Evolutionary conservation across 2,113 vertebrate genomes (phyloP), one percentile per base, ranked within the genome.

Genomic region (Enhydra lutris): DNA sequence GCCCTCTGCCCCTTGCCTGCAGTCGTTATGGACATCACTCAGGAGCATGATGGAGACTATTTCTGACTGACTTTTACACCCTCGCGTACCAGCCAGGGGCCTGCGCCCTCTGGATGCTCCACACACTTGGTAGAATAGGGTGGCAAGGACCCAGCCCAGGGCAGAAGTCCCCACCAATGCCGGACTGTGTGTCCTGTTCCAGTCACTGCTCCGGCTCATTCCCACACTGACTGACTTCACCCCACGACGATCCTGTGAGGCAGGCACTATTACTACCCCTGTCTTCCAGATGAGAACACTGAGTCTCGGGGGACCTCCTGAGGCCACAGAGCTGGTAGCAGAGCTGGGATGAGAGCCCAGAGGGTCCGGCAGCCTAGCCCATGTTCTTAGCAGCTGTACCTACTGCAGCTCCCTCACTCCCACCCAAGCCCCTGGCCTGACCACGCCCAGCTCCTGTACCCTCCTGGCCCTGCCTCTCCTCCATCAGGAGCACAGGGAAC

Each of bases 181-280:
- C 5, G 4, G 20, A 84, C 8, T 0, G 18, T 8, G 3, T 0
- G 17, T 8, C 10, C 81, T 57, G 5, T 6, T 23, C 21, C 69
- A 31, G 34, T 24, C 36, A 31, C 18, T 34, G 42, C 24, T 13
- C 42, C 26, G 5, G 26, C 15, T 71, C 47, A 36, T 50, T 20
- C 0, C 3, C 31, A 13, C 61, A 13, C 55, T 59, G 21, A 92
- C 12, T 50, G 76, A 47, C 42, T 47, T 67, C 80, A 29, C 34
- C n/a, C 67, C 61, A 17, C 18, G 4, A 26, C 4, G 23, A 20
- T 18, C 42, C 52, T 86, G 0, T 23, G 39, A 79, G 18, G 17
- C 29, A 63, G 34, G n/a, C 11, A 29, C 69, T 79, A 6, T 50
- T 79, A 36, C 39, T 34, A 59, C 7, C 34, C 13, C 20, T 17